Conservation (phyloP, 2,797 vertebrate genomes). For the Rhinichthys osculus region DNA sequence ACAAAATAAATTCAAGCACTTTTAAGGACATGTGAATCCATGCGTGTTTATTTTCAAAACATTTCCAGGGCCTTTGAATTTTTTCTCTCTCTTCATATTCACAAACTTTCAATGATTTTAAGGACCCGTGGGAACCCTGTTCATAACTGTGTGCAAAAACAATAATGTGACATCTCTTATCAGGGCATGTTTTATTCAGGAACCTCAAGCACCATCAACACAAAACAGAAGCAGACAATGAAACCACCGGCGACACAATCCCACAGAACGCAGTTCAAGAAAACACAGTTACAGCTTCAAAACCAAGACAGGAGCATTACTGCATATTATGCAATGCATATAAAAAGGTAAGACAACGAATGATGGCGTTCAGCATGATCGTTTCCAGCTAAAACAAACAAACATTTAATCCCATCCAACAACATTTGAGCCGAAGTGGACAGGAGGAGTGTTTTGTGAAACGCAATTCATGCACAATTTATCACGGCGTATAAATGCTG, state of each 20-base stretch:
- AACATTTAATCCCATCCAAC: too few relatives aligned
- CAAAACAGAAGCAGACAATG: constrained; percentile 21
- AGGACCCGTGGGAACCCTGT: too few relatives aligned
- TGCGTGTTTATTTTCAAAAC: too few relatives aligned
- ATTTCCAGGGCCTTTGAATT: too few relatives aligned
- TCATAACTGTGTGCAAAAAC: not conserved
- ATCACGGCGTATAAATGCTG: not conserved
- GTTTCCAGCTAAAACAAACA: not conserved
- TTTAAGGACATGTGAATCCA: too few relatives aligned
- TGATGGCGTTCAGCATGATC: not conserved
- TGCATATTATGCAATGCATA: constrained; percentile 9
- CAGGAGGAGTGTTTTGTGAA: too few relatives aligned
- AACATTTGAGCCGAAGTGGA: too few relatives aligned
- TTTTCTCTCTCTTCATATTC: too few relatives aligned
- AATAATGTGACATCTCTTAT: not conserved
- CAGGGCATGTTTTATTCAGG: constrained; percentile 29
- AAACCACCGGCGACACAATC: constrained; percentile 53
- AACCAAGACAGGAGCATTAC: not conserved
- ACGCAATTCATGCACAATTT: too few relatives aligned
- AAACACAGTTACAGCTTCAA: constrained; percentile 7
- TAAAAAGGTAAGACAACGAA: not conserved
- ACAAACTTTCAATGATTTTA: too few relatives aligned
- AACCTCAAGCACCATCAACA: constrained; percentile 34
- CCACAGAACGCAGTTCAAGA: constrained; percentile 2
- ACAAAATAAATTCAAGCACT: too few relatives aligned